phyloP scores from a whole-genome alignment of 2,113 vertebrate genomes.

The Caranx ignobilis region DNA sequence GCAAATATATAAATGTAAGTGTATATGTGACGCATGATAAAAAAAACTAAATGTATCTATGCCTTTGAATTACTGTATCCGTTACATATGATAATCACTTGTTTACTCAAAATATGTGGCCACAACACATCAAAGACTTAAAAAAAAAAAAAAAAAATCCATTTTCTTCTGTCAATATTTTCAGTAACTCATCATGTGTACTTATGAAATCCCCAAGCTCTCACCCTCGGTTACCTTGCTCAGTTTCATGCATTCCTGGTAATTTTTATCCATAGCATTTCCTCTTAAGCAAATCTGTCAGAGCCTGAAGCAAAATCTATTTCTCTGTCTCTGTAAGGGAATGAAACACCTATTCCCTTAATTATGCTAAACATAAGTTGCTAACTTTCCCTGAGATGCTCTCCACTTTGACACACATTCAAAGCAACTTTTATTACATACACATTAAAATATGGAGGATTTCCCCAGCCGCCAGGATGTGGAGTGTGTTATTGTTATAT shows the following conservation, averaged over 20 bases:
- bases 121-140: constrained; percentile 59
- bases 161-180: constrained; percentile 49
- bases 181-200: constrained; percentile 27
- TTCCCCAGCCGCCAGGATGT: constrained; percentile 10
- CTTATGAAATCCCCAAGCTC: not conserved
- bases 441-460: not conserved
- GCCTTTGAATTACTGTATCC: constrained; percentile 39
- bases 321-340: not conserved
- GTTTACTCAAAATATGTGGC: constrained; percentile 55
- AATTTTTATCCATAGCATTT: constrained; percentile 36
- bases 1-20: not conserved
- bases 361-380: constrained; percentile 40
- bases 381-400: constrained; percentile 37
- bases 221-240: not conserved
- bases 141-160: not conserved
- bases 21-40: constrained; percentile 4
- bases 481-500: constrained; percentile 8
- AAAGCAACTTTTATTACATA: constrained; percentile 26
- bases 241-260: constrained; percentile 21
- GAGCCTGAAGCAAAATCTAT: constrained; percentile 46
- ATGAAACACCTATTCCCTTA: constrained; percentile 50
- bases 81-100: constrained; percentile 44
- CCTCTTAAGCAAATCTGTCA: constrained; percentile 39
- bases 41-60: constrained; percentile 3
- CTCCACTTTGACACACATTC: constrained; percentile 41